Base-by-base conservation (phyloP, 1,140 invertebrate genomes). In the Drosophila pseudoobscura region DNA sequence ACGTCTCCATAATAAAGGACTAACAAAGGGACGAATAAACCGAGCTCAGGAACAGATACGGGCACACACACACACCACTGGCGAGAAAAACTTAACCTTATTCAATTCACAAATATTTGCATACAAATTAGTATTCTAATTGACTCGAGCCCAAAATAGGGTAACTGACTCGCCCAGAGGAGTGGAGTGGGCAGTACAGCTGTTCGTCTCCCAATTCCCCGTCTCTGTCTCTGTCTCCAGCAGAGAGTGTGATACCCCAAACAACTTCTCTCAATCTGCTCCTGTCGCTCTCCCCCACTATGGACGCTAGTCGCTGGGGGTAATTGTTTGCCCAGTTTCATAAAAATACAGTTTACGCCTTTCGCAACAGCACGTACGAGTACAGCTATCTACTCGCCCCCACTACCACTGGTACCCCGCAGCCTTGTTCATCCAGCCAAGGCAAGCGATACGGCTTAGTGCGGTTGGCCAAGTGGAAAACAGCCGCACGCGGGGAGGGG, bases 61-160 rank as follows among this genome's bases (percentile, higher is more conserved):
- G 46, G 41, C 41, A 76, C 43, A 54, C 15, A 29, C n/a, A 43
- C 6, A 22, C 15, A 9, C 55, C n/a, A 31, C 35, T 45, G 31
- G 52, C 41, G 55, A 49, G 39, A 63, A 41, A 13, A 20, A 58
- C 55, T 56, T 46, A 52, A 58, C 56, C 59, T 65, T 54, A 74
- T 79, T 46, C 58, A 65, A 52, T 85, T 76, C 70, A 63, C 82
- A 82, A 82, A 88, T 78, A 87, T 87, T 87, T 87, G 83, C 83
- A 87, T 87, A 88, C 76, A 87, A 87, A 87, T 87, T 88, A 87
- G 83, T 72, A 87, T 87, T 87, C 75, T 83, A 83, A 83, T 88
- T 88, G 83, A 78, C 83, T 88, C 65, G 83, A 70, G 75, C 78
- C 83, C 47, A 75, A 75, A 85, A 71, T 82, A 76, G 78, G 78